These are phyloP conservation scores for Drosophila pegasa DNA, from an alignment of 2,888 invertebrate genomes.

Conservation along the genomic window DNA sequence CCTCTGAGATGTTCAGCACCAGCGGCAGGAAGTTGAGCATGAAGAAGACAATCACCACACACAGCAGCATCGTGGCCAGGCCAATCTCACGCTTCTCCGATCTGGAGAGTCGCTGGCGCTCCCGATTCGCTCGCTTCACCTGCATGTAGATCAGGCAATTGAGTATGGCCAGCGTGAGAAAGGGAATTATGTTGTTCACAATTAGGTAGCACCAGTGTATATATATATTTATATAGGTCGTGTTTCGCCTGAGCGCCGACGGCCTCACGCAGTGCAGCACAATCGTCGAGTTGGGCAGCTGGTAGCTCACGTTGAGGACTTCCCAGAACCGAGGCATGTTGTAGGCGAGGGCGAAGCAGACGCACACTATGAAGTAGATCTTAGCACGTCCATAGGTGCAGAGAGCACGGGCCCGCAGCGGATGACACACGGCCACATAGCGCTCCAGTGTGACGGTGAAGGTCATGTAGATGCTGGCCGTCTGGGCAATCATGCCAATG, in stretches of 20 bases:
- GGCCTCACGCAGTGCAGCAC: conserved; percentile 90
- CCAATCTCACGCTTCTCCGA: conserved; percentile 96
- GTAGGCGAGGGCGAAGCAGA: conserved; percentile 92
- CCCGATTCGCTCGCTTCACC: conserved; percentile 94
- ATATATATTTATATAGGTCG: conserved; percentile 93
- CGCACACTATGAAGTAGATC: conserved; percentile 93
- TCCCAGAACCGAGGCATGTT: conserved; percentile 94
- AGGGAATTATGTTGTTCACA: conserved; percentile 97
- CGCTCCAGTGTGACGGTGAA: conserved; percentile 96
- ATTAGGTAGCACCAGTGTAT: conserved; percentile 97
- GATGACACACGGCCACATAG: conserved; percentile 97
- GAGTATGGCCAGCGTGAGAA: conserved; percentile 93
- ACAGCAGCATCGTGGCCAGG: conserved; percentile 96
- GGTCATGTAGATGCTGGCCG: conserved; percentile 96
- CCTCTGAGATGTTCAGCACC: conserved; percentile 94
- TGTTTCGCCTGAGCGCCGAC: conserved; percentile 89
- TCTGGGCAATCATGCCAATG: conserved; percentile 94
- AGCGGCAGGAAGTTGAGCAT: conserved; percentile 95
- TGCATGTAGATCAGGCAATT: conserved; percentile 96
- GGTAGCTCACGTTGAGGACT: conserved; percentile 85
- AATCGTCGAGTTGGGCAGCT: conserved; percentile 84
- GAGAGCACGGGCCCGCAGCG: conserved; percentile 93
- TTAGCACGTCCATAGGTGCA: conserved; percentile 95
- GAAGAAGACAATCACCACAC: conserved; percentile 97
- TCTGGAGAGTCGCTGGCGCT: conserved; percentile 94